phyloP scores from a whole-genome alignment of 2,797 vertebrate genomes.

The Sebastes diploproa region DNA sequence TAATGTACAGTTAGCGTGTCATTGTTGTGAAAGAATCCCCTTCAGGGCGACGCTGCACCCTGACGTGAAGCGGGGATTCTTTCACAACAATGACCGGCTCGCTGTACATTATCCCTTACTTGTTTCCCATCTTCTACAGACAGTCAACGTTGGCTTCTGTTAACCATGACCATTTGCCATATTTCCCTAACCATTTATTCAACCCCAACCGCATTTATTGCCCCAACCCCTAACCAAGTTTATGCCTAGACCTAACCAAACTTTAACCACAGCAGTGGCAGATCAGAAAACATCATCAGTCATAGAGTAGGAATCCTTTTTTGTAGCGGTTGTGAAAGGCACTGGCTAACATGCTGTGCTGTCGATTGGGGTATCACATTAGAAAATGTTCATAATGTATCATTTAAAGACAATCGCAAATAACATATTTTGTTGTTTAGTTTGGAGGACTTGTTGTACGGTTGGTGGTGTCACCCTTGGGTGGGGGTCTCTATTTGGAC shows the following conservation, averaged over 20 bases:
- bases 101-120: not conserved
- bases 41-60: no score
- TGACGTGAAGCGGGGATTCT: accelerated
- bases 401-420: no score
- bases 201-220: not conserved
- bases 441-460: no score
- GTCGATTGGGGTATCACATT: no score
- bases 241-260: not conserved
- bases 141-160: not conserved
- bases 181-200: not conserved
- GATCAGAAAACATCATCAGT: not conserved
- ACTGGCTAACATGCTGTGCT: not conserved
- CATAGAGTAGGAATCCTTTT: not conserved
- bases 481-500: not conserved
- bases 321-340: not conserved
- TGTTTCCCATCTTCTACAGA: not conserved
- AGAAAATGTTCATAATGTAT: no score
- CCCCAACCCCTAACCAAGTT: not conserved
- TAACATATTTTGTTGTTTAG: no score
- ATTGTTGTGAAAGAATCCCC: no score
- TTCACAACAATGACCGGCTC: no score
- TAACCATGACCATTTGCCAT: not conserved
- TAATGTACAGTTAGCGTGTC: no score
- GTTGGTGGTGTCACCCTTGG: not conserved
- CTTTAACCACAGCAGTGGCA: not conserved